These are phyloP conservation scores for Mormyrus iriodes DNA, from an alignment of 2,113 vertebrate species.

Conservation along the genomic window DNA sequence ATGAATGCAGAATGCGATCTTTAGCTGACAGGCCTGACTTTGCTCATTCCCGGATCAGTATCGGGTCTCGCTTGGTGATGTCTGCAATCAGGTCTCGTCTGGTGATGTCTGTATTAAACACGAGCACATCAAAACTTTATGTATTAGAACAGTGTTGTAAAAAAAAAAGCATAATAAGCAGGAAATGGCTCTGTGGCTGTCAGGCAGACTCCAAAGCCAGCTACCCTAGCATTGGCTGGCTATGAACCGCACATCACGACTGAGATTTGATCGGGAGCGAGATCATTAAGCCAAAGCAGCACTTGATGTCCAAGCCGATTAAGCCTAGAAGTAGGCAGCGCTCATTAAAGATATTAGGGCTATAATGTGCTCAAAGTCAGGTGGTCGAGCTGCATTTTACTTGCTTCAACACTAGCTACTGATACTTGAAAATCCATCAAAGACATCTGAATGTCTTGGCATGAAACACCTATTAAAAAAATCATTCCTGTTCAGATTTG, in stretches of 20 bases:
- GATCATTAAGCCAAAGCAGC: slow-evolving; percentile 11
- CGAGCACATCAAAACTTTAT: background rate
- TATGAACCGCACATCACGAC: slow-evolving; percentile 25
- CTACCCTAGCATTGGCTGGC: slow-evolving; percentile 33
- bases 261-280: slow-evolving; percentile 37
- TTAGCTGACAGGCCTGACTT: background rate
- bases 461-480: background rate
- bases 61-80: background rate
- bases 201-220: slow-evolving; percentile 11
- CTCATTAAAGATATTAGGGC: background rate
- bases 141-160: background rate
- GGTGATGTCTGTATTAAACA: background rate
- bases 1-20: background rate
- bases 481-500: background rate
- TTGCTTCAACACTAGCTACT: background rate
- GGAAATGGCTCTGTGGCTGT: background rate
- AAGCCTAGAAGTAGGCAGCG: background rate
- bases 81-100: background rate
- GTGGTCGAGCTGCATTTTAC: background rate
- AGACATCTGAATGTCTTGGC: background rate
- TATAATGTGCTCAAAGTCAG: background rate
- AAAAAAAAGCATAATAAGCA: no score
- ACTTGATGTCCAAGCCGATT: slow-evolving; percentile 9
- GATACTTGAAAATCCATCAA: background rate
- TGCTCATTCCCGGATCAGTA: background rate